Evolutionary conservation across 2,113 vertebrate genomes (phyloP).

Genomic region (Danionella cerebrum): DNA sequence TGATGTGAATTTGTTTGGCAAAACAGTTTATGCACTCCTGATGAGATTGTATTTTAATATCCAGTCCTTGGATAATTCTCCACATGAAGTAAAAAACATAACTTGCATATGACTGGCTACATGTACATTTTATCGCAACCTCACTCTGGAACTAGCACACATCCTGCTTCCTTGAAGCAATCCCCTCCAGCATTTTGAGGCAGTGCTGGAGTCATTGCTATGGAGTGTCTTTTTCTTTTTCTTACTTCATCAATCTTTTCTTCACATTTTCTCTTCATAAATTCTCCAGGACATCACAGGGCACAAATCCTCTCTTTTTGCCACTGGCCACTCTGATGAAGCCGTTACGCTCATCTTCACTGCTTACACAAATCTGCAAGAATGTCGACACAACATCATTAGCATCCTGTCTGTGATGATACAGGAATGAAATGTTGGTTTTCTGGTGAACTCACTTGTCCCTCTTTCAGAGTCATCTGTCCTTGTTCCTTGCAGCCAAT

Average conservation of each 20-base stretch:
- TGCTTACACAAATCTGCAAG: constrained; percentile 83
- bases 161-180: not conserved
- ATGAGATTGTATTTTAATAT: too few relatives aligned
- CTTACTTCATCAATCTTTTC: not conserved
- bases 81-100: too few relatives aligned
- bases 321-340: constrained; percentile 88
- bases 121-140: not conserved
- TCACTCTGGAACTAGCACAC: not conserved
- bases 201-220: not conserved
- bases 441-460: constrained; percentile 68
- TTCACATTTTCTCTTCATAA: constrained; percentile 65
- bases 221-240: not conserved
- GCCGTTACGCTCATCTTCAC: constrained; percentile 76
- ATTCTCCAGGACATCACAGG: constrained; percentile 81
- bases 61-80: too few relatives aligned
- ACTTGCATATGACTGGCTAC: too few relatives aligned
- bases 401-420: not conserved
- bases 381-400: constrained; percentile 32
- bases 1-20: too few relatives aligned
- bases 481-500: constrained; percentile 91
- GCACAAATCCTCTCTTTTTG: constrained; percentile 89
- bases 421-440: not conserved
- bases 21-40: too few relatives aligned
- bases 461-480: constrained; percentile 91
- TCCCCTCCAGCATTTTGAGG: not conserved